Base-by-base conservation (phyloP, 2,888 invertebrate genomes). In the Pseudococcus jackbeardsleyi region DNA sequence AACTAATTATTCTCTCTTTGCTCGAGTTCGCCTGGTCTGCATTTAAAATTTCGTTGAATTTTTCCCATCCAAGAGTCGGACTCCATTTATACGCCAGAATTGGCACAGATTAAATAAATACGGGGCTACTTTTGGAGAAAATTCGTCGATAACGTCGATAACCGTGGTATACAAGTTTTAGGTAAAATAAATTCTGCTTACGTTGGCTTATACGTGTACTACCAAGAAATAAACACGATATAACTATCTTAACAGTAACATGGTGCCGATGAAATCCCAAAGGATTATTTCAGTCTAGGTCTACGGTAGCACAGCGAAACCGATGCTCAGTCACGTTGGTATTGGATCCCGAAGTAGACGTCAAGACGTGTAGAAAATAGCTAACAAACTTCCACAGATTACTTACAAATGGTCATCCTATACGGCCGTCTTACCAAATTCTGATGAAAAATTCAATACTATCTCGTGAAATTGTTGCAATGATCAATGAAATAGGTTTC, bases 311-410 rank as follows among this genome's bases (percentile, higher is more conserved):
- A 48, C 26, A 33, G 1, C 26, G 39, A 59, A 88, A 88, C 72
- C 79, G 79, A 88, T 88, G 72, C 88, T 88, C 88, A 79, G 88
- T 88, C 88, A 88, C 88, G 88, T 88, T 88, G 77, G 59, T 46
- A 50, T 77, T 54, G 54, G 77, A 50, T 88, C 79, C 88, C 82
- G 79, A 26, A 88, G 77, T 88, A 82, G 54, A 88, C 88, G 82
- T 82, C 79, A 88, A 88, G 82, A 88, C 82, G 88, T 82, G 88
- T 82, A 50, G 88, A 79, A 88, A 88, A 88, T 88, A 82, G 82
- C 82, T 88, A 88, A 82, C 88, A 88, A 88, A 88, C 82, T 88
- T 79, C 88, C 88, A 82, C 88, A 82, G 79, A 88, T 88, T 77
- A 88, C 82, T 82, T 88, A 79, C 88, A 84, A 59, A 84, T 84